Evolutionary conservation across 2,888 invertebrate species (phyloP).

Genomic region (Sisyra nigra): DNA sequence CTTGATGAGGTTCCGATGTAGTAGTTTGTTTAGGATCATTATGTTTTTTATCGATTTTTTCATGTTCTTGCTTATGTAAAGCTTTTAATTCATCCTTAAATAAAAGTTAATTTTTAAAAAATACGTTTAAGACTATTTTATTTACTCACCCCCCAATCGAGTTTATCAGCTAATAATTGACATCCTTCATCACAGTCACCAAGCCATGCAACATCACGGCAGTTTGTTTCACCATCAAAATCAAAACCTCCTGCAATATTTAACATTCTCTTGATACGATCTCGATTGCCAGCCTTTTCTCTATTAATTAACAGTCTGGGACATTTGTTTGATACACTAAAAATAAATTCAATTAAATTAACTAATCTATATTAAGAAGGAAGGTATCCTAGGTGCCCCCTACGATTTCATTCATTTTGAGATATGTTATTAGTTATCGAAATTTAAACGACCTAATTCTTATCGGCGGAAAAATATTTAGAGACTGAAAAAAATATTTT

Average conservation of each 20-base stretch:
- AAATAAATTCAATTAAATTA: slow-evolving; percentile 9
- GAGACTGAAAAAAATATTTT: no score
- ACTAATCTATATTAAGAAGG: background rate
- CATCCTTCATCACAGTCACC: slow-evolving; percentile 78
- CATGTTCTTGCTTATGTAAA: slow-evolving; percentile 38
- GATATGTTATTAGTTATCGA: no score
- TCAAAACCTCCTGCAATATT: slow-evolving; percentile 43
- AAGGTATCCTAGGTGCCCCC: no score
- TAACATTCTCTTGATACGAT: slow-evolving; percentile 22
- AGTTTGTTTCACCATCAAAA: slow-evolving; percentile 44
- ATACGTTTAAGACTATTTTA: slow-evolving; percentile 2
- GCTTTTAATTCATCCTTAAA: slow-evolving; percentile 42
- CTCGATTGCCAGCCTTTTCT: slow-evolving; percentile 46
- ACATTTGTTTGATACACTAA: slow-evolving; percentile 48
- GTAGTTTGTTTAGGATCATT: slow-evolving; percentile 14
- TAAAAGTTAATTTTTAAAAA: slow-evolving; percentile 3
- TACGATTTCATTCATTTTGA: no score
- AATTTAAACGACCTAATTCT: background rate
- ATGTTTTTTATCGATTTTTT: slow-evolving; percentile 30
- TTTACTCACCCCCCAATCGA: slow-evolving; percentile 60
- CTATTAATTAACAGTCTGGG: slow-evolving; percentile 78
- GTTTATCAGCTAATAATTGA: slow-evolving; percentile 48
- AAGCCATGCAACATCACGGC: slow-evolving; percentile 62
- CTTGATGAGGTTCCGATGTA: background rate
- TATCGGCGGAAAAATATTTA: no score